Base-by-base conservation (phyloP, 2,113 vertebrate genomes). In the Murina feae region DNA sequence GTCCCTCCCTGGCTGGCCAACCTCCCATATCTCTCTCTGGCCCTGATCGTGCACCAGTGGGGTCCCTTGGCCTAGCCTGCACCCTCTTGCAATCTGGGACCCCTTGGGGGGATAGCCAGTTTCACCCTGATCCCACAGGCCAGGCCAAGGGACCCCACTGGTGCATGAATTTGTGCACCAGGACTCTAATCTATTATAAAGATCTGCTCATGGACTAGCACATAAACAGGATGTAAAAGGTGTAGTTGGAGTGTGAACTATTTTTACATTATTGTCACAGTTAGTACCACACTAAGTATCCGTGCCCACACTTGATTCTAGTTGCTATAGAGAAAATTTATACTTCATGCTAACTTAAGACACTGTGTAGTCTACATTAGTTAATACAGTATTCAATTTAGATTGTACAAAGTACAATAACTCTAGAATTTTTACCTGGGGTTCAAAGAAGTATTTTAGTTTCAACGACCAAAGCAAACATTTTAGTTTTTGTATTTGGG, bases 401-500 rank as follows among this genome's bases (percentile, higher is more conserved):
- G 17, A 49, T 21, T 32, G 25, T 63, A 80, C 11, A 71, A 80
- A 72, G 13, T 68, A 53, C n/a, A 86, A 11, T 51, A 89, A 49
- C 71, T 79, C 39, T 8, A 74, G n/a, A 91, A 74, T 85, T 14
- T 66, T 66, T 53, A 68, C 51, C 14, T 87, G 21, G 37, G n/a
- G 12, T 89, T 82, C 53, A 16, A 80, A 80, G 69, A 74, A 76
- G 12, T 58, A 30, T 79, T 60, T 30, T 85, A 53, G 68, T 37
- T 84, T 91, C 71, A 76, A 69, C 60, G 60, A 83, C 20, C 23
- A 86, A 86, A 44, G 42, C 11, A 84, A 94, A 78, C 6, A 75
- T 72, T 71, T 60, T 69, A 84, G 72, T 49, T 86, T 83, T 94
- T 66, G 90, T 72, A 89, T 89, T 95, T 68, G 4, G 25, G 78